phyloP scores from a whole-genome alignment of 1,140 invertebrate species.

The Anoplophora glabripennis region DNA sequence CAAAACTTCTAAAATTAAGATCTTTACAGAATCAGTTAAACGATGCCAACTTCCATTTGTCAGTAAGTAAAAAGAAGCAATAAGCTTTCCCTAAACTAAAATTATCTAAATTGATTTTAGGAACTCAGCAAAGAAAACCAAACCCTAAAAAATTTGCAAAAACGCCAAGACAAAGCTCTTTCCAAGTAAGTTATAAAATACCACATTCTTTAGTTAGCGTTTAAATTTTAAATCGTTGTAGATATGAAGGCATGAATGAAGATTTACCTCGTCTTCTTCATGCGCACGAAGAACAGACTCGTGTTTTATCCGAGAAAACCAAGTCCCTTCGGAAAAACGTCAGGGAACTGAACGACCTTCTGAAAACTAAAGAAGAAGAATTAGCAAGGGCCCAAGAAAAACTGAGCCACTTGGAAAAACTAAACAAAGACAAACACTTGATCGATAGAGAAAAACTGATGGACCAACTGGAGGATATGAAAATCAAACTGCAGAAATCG shows the following conservation, averaged over 20 bases:
- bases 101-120: slow-evolving; percentile 48
- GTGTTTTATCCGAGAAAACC: slow-evolving; percentile 65
- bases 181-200: slow-evolving; percentile 50
- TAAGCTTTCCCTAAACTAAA: background rate
- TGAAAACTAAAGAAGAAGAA: slow-evolving; percentile 67
- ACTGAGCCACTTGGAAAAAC: slow-evolving; percentile 59
- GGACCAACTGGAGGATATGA: slow-evolving; percentile 60
- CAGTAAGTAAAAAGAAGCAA: slow-evolving; percentile 53
- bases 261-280: slow-evolving; percentile 69
- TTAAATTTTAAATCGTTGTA: slow-evolving; percentile 38
- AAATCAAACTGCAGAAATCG: slow-evolving; percentile 62
- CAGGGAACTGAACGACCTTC: slow-evolving; percentile 57
- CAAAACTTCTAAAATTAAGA: slow-evolving; percentile 70
- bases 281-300: slow-evolving; percentile 73
- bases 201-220: background rate
- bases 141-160: slow-evolving; percentile 68
- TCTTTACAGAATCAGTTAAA: slow-evolving; percentile 75
- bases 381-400: slow-evolving; percentile 62
- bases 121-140: slow-evolving; percentile 73
- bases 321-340: slow-evolving; percentile 63
- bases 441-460: slow-evolving; percentile 69
- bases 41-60: slow-evolving; percentile 73
- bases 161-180: slow-evolving; percentile 71
- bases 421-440: slow-evolving; percentile 64
- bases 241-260: slow-evolving; percentile 71